These are phyloP conservation scores for Cyprinodon brontotheroides DNA, from an alignment of 2,113 vertebrate species.

Conservation along the genomic window DNA sequence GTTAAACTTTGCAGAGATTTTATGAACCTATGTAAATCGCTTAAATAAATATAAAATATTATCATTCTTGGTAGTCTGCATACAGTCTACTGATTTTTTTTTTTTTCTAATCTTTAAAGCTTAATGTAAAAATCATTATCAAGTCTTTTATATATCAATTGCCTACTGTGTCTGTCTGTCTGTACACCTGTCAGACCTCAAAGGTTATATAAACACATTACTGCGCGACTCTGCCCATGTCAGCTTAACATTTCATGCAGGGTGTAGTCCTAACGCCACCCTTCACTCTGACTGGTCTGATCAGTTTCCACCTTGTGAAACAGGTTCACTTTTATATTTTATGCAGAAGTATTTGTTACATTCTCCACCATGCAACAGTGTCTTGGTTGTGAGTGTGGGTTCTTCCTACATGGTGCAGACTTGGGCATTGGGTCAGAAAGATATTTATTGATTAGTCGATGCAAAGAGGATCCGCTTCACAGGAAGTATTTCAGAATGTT, in stretches of 20 bases:
- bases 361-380: not conserved
- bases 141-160: not conserved
- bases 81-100: not conserved
- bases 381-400: not conserved
- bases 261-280: conserved; percentile 3
- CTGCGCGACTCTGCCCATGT: not conserved
- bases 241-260: not conserved
- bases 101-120: not conserved
- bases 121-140: not conserved
- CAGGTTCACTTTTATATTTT: conserved; percentile 11
- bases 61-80: not conserved
- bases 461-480: not conserved
- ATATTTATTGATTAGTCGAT: not conserved
- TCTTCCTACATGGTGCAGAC: not conserved
- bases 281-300: conserved; percentile 28
- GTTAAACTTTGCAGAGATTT: not conserved
- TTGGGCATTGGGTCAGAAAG: not conserved
- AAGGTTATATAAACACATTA: not conserved
- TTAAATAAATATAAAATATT: not conserved
- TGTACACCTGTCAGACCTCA: not conserved
- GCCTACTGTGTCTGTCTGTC: not conserved
- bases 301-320: conserved; percentile 38
- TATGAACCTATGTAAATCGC: not conserved
- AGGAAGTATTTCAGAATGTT: not conserved
- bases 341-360: conserved; percentile 10